A percentile compares a stretch with the other conserved stretches of the same genome.
phyloP scores from a whole-genome alignment of 2,888 invertebrate genomes.

The Mongoloraphidia duomilia region DNA sequence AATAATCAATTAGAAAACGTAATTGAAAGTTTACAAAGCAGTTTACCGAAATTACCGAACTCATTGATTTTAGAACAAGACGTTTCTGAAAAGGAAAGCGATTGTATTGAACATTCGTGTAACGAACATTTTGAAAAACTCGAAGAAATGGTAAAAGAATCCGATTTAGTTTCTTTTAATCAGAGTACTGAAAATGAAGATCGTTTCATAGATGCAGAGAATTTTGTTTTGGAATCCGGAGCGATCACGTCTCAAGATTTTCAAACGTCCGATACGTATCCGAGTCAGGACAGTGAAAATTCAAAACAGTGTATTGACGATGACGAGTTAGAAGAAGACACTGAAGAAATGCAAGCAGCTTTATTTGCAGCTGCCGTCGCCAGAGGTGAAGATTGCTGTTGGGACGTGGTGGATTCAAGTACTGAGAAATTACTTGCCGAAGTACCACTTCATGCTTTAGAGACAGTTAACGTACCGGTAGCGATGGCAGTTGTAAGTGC shows the following conservation, averaged over 20 bases:
- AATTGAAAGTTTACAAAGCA: conserved; percentile 5
- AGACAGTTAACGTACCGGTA: conserved; percentile 21
- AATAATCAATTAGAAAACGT: conserved; percentile 7
- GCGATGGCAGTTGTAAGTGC: conserved; percentile 21
- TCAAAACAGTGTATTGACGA: conserved; percentile 25
- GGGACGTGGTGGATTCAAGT: conserved; percentile 35
- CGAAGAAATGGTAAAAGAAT: conserved; percentile 29
- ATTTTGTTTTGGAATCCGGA: conserved; percentile 56
- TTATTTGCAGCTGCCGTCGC: conserved; percentile 24
- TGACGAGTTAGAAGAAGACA: conserved; percentile 19
- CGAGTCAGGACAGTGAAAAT: conserved; percentile 20
- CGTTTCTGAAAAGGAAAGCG: conserved; percentile 28
- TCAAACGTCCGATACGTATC: conserved; percentile 1
- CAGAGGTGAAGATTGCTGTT: conserved; percentile 27
- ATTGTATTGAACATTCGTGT: conserved; percentile 26
- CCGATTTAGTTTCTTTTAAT: conserved; percentile 27
- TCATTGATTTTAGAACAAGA: conserved; percentile 29
- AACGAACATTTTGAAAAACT: conserved; percentile 24
- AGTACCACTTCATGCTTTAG: conserved; percentile 28
- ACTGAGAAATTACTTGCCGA: conserved; percentile 30
- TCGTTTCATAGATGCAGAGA: conserved; percentile 64
- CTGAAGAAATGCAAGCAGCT: conserved; percentile 28
- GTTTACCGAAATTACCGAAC: conserved; percentile 22
- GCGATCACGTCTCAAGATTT: conserved; percentile 26
- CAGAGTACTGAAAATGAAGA: conserved; percentile 37